phyloP scores from a whole-genome alignment of 2,113 vertebrate genomes.

The Platysteira castanea region DNA sequence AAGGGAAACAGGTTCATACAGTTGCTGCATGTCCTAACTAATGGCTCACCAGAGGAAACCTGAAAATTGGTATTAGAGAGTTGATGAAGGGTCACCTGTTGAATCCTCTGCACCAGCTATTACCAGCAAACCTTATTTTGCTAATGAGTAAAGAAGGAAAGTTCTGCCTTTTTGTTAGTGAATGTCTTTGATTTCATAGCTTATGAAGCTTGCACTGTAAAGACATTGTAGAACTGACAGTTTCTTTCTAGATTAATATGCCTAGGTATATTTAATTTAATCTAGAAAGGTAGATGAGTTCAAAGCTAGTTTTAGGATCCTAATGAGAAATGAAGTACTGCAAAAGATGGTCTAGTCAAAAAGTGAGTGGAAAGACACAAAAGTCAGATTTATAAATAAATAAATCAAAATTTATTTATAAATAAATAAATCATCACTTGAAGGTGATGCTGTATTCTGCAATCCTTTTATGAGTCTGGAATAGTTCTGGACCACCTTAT shows the following conservation, averaged over 20 bases:
- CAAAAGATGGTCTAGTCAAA: background rate
- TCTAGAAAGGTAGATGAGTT: background rate
- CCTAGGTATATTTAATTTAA: background rate
- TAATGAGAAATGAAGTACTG: background rate
- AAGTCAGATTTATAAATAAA: background rate
- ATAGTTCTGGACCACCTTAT: background rate
- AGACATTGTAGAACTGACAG: background rate
- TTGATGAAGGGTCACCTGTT: background rate
- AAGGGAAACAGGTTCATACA: background rate
- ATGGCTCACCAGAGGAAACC: background rate
- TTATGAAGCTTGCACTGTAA: background rate
- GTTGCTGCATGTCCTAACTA: background rate
- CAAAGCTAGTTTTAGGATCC: background rate
- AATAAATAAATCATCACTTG: background rate
- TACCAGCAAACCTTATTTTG: background rate
- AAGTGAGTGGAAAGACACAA: background rate
- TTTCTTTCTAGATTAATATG: background rate
- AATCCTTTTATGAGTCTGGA: background rate
- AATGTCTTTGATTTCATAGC: background rate
- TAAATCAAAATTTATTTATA: background rate
- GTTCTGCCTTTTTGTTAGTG: background rate
- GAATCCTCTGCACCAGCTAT: background rate
- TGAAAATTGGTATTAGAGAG: background rate
- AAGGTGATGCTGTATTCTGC: background rate
- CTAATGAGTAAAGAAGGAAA: background rate